Percentiles rank a stretch among this genome's conserved stretches.
Conservation (phyloP, 1,140 invertebrate genomes). For the Ceratitis capitata region DNA sequence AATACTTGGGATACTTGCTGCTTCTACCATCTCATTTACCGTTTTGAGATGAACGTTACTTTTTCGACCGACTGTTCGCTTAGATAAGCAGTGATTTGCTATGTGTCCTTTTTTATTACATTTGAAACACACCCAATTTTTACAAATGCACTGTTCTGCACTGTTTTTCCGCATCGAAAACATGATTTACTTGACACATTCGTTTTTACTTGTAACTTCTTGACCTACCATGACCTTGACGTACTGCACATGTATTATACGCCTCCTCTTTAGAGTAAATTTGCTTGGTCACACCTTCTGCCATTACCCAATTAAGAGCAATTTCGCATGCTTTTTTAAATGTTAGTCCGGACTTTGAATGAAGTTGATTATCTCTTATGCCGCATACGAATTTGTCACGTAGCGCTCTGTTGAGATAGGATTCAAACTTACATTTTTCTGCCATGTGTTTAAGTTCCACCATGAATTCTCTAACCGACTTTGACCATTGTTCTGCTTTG, state of each 20-base stretch:
- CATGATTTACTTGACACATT: not conserved
- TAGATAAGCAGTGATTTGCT: not conserved
- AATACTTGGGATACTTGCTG: not conserved
- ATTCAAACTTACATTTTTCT: no score
- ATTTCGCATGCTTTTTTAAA: constrained; percentile 13
- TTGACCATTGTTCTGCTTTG: no score
- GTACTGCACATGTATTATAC: not conserved
- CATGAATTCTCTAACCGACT: no score
- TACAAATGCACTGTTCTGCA: not conserved
- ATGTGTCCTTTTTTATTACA: not conserved
- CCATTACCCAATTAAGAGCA: not conserved
- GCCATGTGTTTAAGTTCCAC: no score
- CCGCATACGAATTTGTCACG: not conserved
- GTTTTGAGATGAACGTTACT: no score
- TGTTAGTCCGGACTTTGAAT: not conserved
- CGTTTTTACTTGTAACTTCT: not conserved
- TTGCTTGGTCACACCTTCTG: not conserved
- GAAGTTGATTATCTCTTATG: not conserved
- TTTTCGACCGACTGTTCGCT: not conserved
- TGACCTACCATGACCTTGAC: not conserved
- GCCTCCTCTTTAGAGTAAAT: not conserved
- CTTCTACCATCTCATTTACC: not conserved
- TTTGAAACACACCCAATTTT: constrained; percentile 2
- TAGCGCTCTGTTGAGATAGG: not conserved
- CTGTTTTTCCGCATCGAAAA: not conserved